Percentiles rank a stretch among this genome's conserved stretches.
phyloP scores from a whole-genome alignment of 2,797 vertebrate species.

The Scomberomorus guttatus region DNA sequence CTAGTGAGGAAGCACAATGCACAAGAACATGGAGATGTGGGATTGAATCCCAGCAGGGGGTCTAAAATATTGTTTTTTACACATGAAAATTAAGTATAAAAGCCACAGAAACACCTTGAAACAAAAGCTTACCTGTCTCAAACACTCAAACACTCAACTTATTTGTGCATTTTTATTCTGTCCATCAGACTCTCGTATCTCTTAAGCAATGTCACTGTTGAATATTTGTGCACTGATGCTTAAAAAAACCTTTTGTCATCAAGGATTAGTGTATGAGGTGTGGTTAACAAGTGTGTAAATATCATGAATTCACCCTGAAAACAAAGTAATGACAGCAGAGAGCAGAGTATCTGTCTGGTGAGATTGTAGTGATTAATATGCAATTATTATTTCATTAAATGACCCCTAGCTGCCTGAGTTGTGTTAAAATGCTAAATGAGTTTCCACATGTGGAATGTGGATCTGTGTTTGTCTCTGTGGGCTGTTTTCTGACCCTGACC shows the following conservation, averaged over 20 bases:
- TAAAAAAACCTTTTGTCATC: background rate
- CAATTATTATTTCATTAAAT: background rate
- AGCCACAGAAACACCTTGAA: background rate
- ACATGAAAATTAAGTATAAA: background rate
- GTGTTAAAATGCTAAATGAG: background rate
- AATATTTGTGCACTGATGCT: background rate
- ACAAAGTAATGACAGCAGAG: no score
- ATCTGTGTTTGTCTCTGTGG: conserved; percentile 32
- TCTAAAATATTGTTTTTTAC: background rate
- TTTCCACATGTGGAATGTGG: background rate
- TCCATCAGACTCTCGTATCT: no score
- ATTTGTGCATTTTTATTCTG: no score
- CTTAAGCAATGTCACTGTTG: no score
- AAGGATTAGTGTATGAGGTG: background rate
- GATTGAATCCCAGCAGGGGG: background rate
- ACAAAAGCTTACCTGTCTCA: no score
- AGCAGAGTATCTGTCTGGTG: no score
- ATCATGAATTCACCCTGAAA: background rate
- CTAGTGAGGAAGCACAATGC: no score
- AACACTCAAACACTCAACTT: no score
- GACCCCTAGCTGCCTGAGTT: background rate
- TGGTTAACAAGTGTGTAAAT: background rate
- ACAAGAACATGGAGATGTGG: background rate
- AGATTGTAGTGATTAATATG: background rate
- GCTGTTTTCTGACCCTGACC: conserved; percentile 29